Percentiles rank a stretch among this genome's conserved stretches.
phyloP scores from a whole-genome alignment of 2,797 vertebrate genomes.

The Gobionotothen gibberifrons region DNA sequence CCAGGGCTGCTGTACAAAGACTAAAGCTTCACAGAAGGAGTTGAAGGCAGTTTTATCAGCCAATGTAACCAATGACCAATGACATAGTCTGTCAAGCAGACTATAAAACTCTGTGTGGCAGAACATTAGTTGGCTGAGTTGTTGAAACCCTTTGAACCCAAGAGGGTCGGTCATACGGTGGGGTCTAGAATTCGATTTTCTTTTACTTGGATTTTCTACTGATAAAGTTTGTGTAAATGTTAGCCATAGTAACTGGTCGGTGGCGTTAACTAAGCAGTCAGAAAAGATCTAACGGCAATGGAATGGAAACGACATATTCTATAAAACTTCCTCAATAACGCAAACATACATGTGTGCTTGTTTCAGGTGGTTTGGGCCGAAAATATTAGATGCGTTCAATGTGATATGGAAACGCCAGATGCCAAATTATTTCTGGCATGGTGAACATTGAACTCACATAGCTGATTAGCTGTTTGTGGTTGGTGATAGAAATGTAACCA shows the following conservation, averaged over 20 bases:
- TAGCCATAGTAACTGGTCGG: conserved; percentile 17
- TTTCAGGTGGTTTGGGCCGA: too few species aligned
- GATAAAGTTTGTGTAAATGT: conserved; percentile 17
- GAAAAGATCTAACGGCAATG: conserved; percentile 11
- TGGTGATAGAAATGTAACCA: too few species aligned
- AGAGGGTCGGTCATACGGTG: not conserved
- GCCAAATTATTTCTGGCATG: too few species aligned
- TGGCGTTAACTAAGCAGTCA: conserved; percentile 14
- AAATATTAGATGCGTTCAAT: too few species aligned
- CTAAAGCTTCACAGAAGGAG: not conserved
- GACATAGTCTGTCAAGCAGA: conserved; percentile 1
- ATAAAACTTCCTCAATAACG: too few species aligned
- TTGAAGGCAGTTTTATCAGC: conserved; percentile 8
- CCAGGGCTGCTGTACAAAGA: conserved; percentile 10
- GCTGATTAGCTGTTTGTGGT: too few species aligned
- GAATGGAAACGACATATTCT: too few species aligned
- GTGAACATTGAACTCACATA: too few species aligned
- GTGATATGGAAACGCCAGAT: too few species aligned
- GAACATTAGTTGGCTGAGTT: too few species aligned
- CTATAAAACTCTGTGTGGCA: conserved; percentile 1
- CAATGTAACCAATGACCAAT: conserved; percentile 14
- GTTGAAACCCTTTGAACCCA: not conserved
- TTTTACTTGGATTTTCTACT: conserved; percentile 11
- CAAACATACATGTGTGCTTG: too few species aligned
- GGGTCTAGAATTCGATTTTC: not conserved